These are phyloP conservation scores for Chesias legatella DNA, from an alignment of 2,888 invertebrate genomes.

Conservation along the genomic window DNA sequence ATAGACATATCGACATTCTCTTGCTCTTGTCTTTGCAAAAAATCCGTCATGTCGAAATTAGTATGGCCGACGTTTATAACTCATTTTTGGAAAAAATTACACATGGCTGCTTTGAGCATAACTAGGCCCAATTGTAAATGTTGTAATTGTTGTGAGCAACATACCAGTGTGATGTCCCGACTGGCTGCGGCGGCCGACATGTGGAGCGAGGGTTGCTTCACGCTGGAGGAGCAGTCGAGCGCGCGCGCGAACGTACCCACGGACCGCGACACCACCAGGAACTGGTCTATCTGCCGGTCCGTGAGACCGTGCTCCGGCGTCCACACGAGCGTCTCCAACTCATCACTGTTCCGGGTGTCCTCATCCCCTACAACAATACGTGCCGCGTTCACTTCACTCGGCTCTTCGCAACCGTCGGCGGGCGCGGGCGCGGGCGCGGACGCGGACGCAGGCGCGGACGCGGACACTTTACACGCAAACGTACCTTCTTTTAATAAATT, in stretches of 20 bases:
- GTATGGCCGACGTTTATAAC: too few relatives aligned
- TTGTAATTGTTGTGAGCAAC: too few relatives aligned
- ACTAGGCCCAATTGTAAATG: too few relatives aligned
- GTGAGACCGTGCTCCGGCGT: constrained; percentile 94
- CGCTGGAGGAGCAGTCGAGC: constrained; percentile 98
- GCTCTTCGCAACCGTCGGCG: constrained; percentile 14
- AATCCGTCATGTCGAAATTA: too few relatives aligned
- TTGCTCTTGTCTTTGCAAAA: too few relatives aligned
- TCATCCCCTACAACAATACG: constrained; percentile 71
- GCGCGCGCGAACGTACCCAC: constrained; percentile 99
- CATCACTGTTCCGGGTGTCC: constrained; percentile 84
- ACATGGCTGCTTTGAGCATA: too few relatives aligned
- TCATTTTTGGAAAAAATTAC: too few relatives aligned
- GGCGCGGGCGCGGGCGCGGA: too few relatives aligned
- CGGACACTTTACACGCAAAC: constrained; percentile 31
- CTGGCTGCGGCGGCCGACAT: constrained; percentile 99
- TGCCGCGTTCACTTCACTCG: constrained; percentile 21
- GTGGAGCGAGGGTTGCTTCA: constrained; percentile 98
- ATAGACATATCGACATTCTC: too few relatives aligned
- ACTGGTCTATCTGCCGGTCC: constrained; percentile 99
- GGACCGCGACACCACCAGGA: constrained; percentile 95
- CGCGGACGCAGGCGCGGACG: too few relatives aligned
- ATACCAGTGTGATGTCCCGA: constrained; percentile 96
- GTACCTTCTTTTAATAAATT: constrained; percentile 89
- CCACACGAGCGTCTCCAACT: constrained; percentile 96